These are phyloP conservation scores for Limonius californicus DNA, from an alignment of 1,140 invertebrate genomes.

Conservation along the genomic window DNA sequence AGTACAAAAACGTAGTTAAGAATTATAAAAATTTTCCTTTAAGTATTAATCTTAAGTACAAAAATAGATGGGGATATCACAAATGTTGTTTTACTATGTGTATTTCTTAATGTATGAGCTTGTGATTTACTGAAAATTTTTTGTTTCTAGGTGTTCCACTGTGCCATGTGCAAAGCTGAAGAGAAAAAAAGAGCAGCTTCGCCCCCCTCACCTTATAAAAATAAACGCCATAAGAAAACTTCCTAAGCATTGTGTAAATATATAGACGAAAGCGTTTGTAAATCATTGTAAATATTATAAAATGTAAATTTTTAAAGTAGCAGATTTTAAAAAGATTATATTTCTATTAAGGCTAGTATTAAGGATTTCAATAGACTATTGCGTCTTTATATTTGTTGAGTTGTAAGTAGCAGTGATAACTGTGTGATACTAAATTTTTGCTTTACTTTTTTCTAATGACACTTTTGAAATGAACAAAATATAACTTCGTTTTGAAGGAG, in stretches of 20 bases:
- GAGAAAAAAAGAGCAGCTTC: slow-evolving; percentile 36
- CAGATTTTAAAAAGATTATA: slow-evolving; percentile 24
- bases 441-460: slow-evolving; percentile 6
- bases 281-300: slow-evolving; percentile 39
- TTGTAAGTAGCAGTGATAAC: slow-evolving; percentile 26
- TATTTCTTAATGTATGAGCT: too few species aligned
- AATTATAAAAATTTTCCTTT: too few species aligned
- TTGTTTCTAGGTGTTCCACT: slow-evolving; percentile 42
- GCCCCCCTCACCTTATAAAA: slow-evolving; percentile 33
- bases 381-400: slow-evolving; percentile 23
- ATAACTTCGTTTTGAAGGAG: too few species aligned
- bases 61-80: too few species aligned
- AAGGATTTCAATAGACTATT: slow-evolving; percentile 5
- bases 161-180: slow-evolving; percentile 38
- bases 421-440: slow-evolving; percentile 24
- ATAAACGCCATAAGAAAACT: slow-evolving; percentile 35
- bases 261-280: slow-evolving; percentile 23
- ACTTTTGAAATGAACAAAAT: too few species aligned
- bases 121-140: too few species aligned
- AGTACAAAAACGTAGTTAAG: too few species aligned
- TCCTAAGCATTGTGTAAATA: slow-evolving; percentile 33
- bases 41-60: too few species aligned
- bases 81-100: too few species aligned
- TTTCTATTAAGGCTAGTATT: slow-evolving; percentile 28
- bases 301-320: slow-evolving; percentile 26